These are phyloP conservation scores for Autographa pulchrina DNA, from an alignment of 2,888 invertebrate species.

Conservation along the genomic window DNA sequence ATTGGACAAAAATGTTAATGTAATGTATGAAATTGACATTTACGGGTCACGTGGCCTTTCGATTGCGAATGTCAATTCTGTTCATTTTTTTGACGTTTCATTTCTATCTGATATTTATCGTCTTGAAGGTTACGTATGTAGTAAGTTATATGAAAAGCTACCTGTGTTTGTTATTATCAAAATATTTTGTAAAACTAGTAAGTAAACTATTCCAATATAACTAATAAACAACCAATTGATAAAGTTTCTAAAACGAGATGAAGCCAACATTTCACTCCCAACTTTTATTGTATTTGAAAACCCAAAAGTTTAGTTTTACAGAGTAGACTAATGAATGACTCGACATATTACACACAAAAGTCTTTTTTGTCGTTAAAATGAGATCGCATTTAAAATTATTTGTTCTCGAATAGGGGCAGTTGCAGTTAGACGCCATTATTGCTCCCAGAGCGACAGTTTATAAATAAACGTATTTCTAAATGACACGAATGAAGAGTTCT, in stretches of 20 bases:
- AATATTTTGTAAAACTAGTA: neutral
- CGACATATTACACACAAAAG: conserved; percentile 61
- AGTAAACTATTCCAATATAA: conserved; percentile 28
- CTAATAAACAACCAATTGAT: conserved; percentile 23
- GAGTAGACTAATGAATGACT: conserved; percentile 70
- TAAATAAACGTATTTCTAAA: conserved; percentile 48
- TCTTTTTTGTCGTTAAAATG: conserved; percentile 45
- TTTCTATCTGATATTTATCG: conserved; percentile 2
- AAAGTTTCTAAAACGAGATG: conserved; percentile 35
- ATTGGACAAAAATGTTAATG: conserved; percentile 4
- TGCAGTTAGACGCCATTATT: conserved; percentile 39
- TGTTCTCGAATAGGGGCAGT: conserved; percentile 30
- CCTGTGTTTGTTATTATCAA: neutral
- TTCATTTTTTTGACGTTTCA: conserved; percentile 3
- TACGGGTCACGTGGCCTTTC: conserved; percentile 1
- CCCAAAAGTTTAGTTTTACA: conserved; percentile 62
- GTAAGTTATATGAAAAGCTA: neutral
- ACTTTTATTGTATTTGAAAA: conserved; percentile 53
- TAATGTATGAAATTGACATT: conserved; percentile 6
- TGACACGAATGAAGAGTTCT: conserved; percentile 41
- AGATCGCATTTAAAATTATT: conserved; percentile 31
- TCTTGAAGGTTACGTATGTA: neutral
- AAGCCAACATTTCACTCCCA: conserved; percentile 55
- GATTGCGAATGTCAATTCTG: conserved; percentile 1
- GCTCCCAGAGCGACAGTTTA: conserved; percentile 38